These are phyloP conservation scores for Polydrusus cervinus DNA, from an alignment of 2,888 invertebrate genomes.

Conservation along the genomic window DNA sequence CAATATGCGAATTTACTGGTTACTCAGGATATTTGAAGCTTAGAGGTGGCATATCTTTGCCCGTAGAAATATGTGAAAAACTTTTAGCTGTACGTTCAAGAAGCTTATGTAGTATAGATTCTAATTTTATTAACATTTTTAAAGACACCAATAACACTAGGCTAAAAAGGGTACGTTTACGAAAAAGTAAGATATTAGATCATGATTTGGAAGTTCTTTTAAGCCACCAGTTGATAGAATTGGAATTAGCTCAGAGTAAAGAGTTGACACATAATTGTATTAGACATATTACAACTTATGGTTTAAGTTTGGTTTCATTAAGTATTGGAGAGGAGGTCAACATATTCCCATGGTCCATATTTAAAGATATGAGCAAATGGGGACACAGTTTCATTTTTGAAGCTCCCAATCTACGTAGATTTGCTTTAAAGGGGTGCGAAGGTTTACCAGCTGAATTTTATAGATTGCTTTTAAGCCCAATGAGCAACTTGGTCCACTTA, in stretches of 20 bases:
- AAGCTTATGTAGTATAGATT: slow-evolving; percentile 72
- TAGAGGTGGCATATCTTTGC: slow-evolving; percentile 78
- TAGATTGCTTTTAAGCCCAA: slow-evolving; percentile 74
- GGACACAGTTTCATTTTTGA: slow-evolving; percentile 73
- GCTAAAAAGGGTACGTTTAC: slow-evolving; percentile 80
- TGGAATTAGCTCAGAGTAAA: slow-evolving; percentile 85
- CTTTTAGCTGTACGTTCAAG: slow-evolving; percentile 77
- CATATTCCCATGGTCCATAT: slow-evolving; percentile 43
- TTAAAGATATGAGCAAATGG: slow-evolving; percentile 27
- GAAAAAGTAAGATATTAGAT: slow-evolving; percentile 83
- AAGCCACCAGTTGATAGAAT: slow-evolving; percentile 81
- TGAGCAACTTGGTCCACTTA: slow-evolving; percentile 78
- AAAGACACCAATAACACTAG: slow-evolving; percentile 79
- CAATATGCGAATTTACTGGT: slow-evolving; percentile 74
- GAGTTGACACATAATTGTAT: slow-evolving; percentile 79
- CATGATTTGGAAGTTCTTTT: slow-evolving; percentile 81
- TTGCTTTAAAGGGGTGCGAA: slow-evolving; percentile 75
- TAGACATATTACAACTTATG: slow-evolving; percentile 79
- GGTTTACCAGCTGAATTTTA: slow-evolving; percentile 73
- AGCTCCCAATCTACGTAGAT: slow-evolving; percentile 76
- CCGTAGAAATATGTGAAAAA: slow-evolving; percentile 83
- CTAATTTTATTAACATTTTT: slow-evolving; percentile 82
- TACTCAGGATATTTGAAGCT: slow-evolving; percentile 72
- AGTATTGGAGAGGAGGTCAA: slow-evolving; percentile 80
- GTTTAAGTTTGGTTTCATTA: slow-evolving; percentile 80